Percentiles rank a stretch among this genome's conserved stretches.
Evolutionary conservation across 2,888 invertebrate genomes (phyloP).

Genomic region (Eugnorisma glareosa): DNA sequence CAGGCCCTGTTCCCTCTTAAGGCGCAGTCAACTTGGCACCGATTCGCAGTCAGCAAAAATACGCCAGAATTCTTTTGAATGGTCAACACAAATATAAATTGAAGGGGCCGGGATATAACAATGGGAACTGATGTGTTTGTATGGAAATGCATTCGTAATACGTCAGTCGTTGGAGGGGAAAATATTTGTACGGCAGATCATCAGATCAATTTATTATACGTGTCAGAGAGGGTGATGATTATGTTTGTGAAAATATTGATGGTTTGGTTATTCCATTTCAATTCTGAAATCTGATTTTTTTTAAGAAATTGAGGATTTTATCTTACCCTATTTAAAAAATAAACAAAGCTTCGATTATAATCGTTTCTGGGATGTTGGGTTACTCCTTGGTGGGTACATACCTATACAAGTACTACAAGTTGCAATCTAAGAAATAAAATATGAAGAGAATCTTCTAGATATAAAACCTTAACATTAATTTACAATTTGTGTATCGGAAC

Average conservation of each 20-base stretch:
- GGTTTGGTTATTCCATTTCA: not conserved
- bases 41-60: constrained; percentile 33
- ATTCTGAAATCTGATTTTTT: not conserved
- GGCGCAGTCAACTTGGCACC: constrained; percentile 43
- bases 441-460: not conserved
- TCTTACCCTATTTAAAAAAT: not conserved
- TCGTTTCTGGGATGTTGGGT: not conserved
- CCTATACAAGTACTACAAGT: not conserved
- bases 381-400: too few species aligned
- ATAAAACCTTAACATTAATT: not conserved
- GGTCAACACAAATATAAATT: constrained; percentile 45
- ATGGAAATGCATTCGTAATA: constrained; percentile 52
- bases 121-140: constrained; percentile 49
- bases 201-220: constrained; percentile 39
- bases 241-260: not conserved
- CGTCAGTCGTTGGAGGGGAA: constrained; percentile 1
- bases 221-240: constrained; percentile 9
- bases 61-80: constrained; percentile 28
- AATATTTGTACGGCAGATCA: constrained; percentile 22
- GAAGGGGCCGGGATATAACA: constrained; percentile 33
- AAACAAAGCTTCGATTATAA: not conserved
- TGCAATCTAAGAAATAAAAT: not conserved
- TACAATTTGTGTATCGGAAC: too few species aligned
- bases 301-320: not conserved
- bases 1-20: not conserved